Evolutionary conservation across 2,113 vertebrate genomes (phyloP).

Genomic region (Nothoprocta perdicaria): DNA sequence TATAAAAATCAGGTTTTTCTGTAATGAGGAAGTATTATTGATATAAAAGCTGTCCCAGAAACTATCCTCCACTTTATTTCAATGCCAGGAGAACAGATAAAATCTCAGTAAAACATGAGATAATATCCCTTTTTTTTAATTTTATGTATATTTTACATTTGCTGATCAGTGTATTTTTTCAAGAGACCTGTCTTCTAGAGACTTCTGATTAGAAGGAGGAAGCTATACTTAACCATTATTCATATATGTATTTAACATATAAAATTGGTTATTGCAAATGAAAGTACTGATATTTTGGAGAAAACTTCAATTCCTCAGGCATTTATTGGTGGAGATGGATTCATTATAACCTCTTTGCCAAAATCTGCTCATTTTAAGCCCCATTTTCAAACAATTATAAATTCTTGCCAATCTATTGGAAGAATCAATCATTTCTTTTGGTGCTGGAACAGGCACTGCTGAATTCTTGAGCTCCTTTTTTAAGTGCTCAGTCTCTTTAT

Average conservation of each 20-base stretch:
- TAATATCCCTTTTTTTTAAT: not conserved
- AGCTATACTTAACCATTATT: not conserved
- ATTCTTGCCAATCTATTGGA: not conserved
- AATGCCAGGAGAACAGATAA: not conserved
- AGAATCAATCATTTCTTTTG: not conserved
- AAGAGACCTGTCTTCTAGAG: not conserved
- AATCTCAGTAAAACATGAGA: not conserved
- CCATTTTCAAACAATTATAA: not conserved
- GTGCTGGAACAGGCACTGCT: not conserved
- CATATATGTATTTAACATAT: not conserved
- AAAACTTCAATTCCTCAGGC: not conserved
- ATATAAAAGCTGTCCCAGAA: not conserved
- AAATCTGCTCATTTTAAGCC: not conserved
- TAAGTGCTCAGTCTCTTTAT: rapidly evolving
- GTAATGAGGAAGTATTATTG: not conserved
- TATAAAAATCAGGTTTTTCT: not conserved
- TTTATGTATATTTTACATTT: not conserved
- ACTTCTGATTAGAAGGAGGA: not conserved
- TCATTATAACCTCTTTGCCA: not conserved
- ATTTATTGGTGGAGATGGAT: not conserved
- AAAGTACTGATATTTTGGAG: not conserved
- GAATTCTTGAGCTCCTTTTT: not conserved
- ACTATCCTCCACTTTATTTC: rapidly evolving
- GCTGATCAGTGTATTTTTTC: not conserved
- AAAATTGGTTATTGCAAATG: not conserved